Evolutionary conservation across 2,113 vertebrate genomes (phyloP).

Genomic region (Bubo blakistoni): DNA sequence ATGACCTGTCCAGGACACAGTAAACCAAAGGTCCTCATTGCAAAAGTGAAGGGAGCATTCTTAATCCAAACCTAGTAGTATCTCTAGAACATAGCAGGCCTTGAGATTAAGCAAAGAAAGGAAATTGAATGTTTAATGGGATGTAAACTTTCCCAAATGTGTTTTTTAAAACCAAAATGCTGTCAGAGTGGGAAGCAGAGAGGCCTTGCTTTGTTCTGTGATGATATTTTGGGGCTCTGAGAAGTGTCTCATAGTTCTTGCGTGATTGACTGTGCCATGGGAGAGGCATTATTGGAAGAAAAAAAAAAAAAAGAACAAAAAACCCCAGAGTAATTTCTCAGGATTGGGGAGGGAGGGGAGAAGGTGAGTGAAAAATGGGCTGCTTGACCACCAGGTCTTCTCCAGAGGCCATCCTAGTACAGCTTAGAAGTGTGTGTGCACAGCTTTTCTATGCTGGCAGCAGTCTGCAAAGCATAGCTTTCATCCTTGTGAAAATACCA

Average conservation of each 20-base stretch:
- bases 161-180: neutral
- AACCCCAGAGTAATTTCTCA: neutral
- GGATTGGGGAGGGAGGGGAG: neutral
- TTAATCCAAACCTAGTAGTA: neutral
- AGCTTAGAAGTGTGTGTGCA: neutral
- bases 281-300: neutral
- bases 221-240: neutral
- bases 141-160: neutral
- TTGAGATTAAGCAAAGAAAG: neutral
- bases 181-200: neutral
- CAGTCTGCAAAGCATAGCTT: neutral
- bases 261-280: neutral
- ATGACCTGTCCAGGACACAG: neutral
- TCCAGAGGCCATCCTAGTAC: neutral
- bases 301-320: neutral
- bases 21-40: neutral
- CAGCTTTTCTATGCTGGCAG: neutral
- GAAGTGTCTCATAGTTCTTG: neutral
- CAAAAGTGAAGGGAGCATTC: neutral
- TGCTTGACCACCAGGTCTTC: neutral
- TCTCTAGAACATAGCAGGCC: neutral
- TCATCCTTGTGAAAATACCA: neutral
- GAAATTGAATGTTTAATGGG: neutral
- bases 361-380: neutral
- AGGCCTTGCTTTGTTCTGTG: neutral